A percentile compares a stretch with the other conserved stretches of the same genome.
phyloP scores from a whole-genome alignment of 2,113 vertebrate genomes.

The Sciurus niger region DNA sequence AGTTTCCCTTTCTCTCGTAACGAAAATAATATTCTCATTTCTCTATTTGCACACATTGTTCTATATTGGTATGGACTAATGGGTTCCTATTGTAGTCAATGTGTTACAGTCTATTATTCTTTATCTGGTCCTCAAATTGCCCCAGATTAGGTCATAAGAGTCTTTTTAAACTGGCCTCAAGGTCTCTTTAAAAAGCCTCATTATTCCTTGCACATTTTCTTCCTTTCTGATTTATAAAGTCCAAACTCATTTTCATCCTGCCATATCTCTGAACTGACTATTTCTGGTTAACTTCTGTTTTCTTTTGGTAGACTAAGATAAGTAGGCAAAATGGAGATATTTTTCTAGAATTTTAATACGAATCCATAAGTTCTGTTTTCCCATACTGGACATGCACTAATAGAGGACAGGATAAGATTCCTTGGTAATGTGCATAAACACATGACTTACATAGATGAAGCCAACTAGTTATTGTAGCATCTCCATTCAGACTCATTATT shows the following conservation, averaged over 20 bases:
- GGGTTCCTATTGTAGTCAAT: neutral
- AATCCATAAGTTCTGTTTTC: neutral
- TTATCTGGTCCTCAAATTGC: neutral
- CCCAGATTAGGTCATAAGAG: neutral
- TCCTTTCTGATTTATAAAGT: neutral
- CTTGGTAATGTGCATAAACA: neutral
- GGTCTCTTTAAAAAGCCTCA: neutral
- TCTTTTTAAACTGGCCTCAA: fast-evolving
- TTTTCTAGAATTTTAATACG: neutral
- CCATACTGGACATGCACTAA: neutral
- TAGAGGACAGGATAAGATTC: neutral
- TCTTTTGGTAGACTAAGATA: neutral
- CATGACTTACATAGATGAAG: neutral
- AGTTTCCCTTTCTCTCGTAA: neutral
- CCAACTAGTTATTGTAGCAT: neutral
- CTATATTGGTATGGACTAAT: neutral
- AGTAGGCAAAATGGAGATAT: neutral
- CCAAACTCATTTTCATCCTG: neutral
- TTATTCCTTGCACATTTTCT: neutral
- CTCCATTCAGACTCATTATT: neutral
- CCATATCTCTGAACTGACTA: neutral
- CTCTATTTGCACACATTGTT: neutral
- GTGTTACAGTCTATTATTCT: neutral
- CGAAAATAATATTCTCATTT: neutral
- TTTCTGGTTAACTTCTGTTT: neutral